Base-by-base conservation (phyloP, 2,888 invertebrate species). In the Ischnura elegans region DNA sequence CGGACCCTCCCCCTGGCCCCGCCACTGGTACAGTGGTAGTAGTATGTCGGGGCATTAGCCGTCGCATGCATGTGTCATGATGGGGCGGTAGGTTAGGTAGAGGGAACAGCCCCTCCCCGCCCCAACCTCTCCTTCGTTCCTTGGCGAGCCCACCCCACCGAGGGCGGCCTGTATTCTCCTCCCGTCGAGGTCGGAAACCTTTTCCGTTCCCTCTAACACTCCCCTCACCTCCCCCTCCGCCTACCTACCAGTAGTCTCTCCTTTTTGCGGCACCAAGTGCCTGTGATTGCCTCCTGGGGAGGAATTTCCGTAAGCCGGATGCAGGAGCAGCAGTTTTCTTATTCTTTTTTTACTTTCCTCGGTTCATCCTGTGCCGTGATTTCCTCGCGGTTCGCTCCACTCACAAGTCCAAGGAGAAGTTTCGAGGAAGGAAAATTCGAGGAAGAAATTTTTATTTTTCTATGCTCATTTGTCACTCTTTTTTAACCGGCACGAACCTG, bases 271-370 rank as follows among this genome's bases (percentile, higher is more conserved):
- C 51, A 21, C 61, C 61, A 61, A 25, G 25, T 21, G 76, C 36
- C 76, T 36, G 76, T 76, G 76, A 76, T 76, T 76, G 76, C 76
- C 36, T 76, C 29, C 25, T 10, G 29, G n/a, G 36, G 76, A 76
- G 36, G 76, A 76, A 76, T 76, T 76, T 36, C 76, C 29, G 76
- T 76, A 76, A 76, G 76, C 76, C 76, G 76, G 76, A 76, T 76
- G 76, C 76, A 36, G 76, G 1, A 76, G 29, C 13, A 19, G 19
- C 16, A 2, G 51, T 19, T 5, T 13, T 8, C 47, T 47, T 13
- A 55, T 55, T 55, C 16, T 47, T 47, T 47, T n/a, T n/a, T 47
- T 47, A 47, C 13, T 51, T 51, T 25, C 16, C n/a, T 36, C 36
- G 36, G 13, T 36, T 76, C 36, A 13, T 36, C 76, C 76, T n/a